Base-by-base conservation (phyloP, 1,140 invertebrate genomes). In the Dreissena polymorpha region DNA sequence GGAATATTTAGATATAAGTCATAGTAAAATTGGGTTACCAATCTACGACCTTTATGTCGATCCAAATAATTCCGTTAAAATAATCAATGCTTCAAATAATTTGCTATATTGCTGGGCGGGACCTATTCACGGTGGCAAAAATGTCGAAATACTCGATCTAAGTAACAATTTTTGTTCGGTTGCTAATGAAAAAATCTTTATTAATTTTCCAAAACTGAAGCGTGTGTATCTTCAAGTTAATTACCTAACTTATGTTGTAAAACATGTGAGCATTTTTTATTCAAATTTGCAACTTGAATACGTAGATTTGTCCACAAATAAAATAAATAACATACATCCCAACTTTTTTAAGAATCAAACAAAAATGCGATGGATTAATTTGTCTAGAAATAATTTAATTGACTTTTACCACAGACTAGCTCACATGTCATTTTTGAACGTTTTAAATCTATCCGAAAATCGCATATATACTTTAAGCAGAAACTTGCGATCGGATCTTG, bases 81-180 rank as follows among this genome's bases (percentile, higher is more conserved):
- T 5, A 16, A 10, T 83, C 10, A 57, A 69, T 49, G 72, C 65
- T 29, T 14, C 16, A 10, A 7, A 67, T n/a, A 75, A 65, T 14
- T 25, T 83, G n/a, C 23, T 83, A 29, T 76, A 75, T 21, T 76
- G 73, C 51, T 83, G 72, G 81, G 65, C 55, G 10, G 81, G 81
- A 21, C 81, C 81, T n/a, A 23, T 83, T 10, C 8, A 50, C n/a
- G 81, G 81, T 3, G 16, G 75, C 10, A n/a, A 57, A 0, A 49
- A 49, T 0, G 12, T 83, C 0, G 51, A 75, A 14, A 29, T 23
- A 0, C 0, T 83, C 18, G n/a, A n/a, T n/a, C n/a, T n/a, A n/a
- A n/a, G n/a, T n/a, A n/a, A n/a, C n/a, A n/a, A n/a, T n/a, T n/a
- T n/a, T 8, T 75, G 72, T 50, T 10, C 7, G 7, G 27, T 60